These are phyloP conservation scores for Fissipunctia ypsillon DNA, from an alignment of 2,888 invertebrate species.

Conservation along the genomic window DNA sequence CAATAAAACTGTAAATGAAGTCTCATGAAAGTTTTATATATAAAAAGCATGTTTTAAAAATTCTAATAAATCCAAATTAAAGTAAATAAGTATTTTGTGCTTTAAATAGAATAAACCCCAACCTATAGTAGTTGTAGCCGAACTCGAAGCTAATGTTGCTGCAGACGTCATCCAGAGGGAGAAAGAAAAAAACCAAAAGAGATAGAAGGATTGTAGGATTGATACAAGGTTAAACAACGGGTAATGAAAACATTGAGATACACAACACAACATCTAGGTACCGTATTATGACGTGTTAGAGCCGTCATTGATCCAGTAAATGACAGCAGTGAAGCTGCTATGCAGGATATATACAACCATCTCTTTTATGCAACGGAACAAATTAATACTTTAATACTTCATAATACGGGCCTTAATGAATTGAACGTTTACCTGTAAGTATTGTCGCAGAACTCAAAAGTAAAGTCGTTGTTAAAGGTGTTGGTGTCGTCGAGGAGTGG, in stretches of 20 bases:
- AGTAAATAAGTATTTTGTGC: conserved; percentile 1
- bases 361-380: background rate
- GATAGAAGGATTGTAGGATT: conserved; percentile 35
- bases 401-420: conserved; percentile 19
- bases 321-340: background rate
- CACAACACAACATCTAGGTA: conserved; percentile 28
- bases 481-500: conserved; percentile 92
- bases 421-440: conserved; percentile 92
- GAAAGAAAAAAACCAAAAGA: conserved; percentile 52
- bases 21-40: background rate
- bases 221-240: conserved; percentile 23
- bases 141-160: conserved; percentile 56
- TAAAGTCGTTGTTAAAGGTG: conserved; percentile 93
- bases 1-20: background rate
- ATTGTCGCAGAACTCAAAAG: conserved; percentile 95
- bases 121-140: conserved; percentile 55
- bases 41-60: background rate
- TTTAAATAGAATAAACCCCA: conserved; percentile 29
- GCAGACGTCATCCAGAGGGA: conserved; percentile 43
- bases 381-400: conserved; percentile 6
- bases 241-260: conserved; percentile 28
- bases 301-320: background rate
- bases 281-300: conserved; percentile 11
- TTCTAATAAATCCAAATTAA: background rate
- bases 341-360: background rate